phyloP scores from a whole-genome alignment of 2,113 vertebrate species.

The Notarius quadriscutis region DNA sequence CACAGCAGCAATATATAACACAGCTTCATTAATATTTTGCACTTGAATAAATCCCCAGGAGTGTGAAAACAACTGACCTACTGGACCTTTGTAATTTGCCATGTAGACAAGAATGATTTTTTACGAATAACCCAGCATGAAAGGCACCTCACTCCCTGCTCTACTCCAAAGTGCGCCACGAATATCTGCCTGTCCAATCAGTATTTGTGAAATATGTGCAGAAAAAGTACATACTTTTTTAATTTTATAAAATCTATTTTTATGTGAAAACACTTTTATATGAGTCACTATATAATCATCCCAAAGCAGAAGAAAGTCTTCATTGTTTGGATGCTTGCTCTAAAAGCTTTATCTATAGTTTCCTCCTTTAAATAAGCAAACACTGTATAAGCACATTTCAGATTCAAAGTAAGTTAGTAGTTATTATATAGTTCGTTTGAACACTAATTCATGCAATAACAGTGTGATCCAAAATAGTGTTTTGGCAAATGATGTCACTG shows the following conservation, averaged over 20 bases:
- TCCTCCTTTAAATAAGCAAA: neutral
- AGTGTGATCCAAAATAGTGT: neutral
- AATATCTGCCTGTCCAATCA: neutral
- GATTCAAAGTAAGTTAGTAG: neutral
- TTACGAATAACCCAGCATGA: neutral
- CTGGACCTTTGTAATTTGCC: neutral
- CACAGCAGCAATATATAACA: neutral
- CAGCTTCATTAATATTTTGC: neutral
- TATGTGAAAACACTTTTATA: neutral
- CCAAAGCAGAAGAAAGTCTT: neutral
- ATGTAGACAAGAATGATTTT: neutral
- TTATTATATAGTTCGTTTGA: neutral
- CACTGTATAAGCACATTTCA: neutral
- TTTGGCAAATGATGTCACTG: neutral
- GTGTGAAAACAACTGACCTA: neutral
- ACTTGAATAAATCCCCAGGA: neutral
- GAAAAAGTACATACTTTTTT: neutral
- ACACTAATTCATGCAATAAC: neutral
- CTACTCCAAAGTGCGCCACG: neutral
- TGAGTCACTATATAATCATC: neutral
- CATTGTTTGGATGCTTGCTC: neutral
- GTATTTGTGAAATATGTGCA: neutral
- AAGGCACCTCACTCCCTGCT: neutral
- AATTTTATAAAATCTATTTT: neutral
- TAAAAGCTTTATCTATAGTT: neutral